Conservation (phyloP, 2,797 vertebrate genomes). For the Diplodus puntazzo region DNA sequence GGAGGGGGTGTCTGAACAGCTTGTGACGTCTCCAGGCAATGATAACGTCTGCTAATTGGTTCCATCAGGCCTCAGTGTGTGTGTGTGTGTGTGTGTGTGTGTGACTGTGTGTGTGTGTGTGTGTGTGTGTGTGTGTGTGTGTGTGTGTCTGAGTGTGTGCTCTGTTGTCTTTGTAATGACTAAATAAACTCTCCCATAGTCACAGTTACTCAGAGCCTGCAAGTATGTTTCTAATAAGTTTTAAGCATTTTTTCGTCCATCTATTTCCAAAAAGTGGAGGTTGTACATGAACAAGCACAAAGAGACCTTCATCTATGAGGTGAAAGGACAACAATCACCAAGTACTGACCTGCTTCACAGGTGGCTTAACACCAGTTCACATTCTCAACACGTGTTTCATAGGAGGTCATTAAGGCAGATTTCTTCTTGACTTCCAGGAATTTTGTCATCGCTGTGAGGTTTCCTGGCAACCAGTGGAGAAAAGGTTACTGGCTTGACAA, state of each 20-base stretch:
- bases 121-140: slow-evolving; percentile 37
- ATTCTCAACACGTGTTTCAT: too few species aligned
- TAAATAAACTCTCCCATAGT: slow-evolving; percentile 10
- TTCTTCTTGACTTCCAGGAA: too few species aligned
- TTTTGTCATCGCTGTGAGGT: too few species aligned
- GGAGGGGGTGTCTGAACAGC: slow-evolving; percentile 69
- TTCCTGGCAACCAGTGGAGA: too few species aligned
- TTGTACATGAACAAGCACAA: neutral
- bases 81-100: slow-evolving; percentile 41
- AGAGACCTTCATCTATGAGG: neutral
- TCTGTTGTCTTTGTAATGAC: slow-evolving; percentile 15
- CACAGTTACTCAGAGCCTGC: neutral
- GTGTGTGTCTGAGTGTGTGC: slow-evolving; percentile 38
- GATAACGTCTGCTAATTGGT: slow-evolving; percentile 79
- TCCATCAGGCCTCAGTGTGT: slow-evolving; percentile 68
- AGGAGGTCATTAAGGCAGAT: too few species aligned
- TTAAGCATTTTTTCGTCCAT: neutral
- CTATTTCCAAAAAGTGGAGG: neutral
- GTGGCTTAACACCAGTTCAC: neutral
- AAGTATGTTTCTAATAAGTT: slow-evolving; percentile 14
- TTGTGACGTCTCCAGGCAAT: slow-evolving; percentile 81
- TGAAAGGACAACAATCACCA: neutral
- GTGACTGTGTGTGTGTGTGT: slow-evolving; percentile 48
- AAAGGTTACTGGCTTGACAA: too few species aligned
- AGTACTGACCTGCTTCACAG: neutral